Percentiles rank a stretch among this genome's conserved stretches.
Evolutionary conservation across 2,888 invertebrate species (phyloP).

Genomic region (Tetragonisca angustula): DNA sequence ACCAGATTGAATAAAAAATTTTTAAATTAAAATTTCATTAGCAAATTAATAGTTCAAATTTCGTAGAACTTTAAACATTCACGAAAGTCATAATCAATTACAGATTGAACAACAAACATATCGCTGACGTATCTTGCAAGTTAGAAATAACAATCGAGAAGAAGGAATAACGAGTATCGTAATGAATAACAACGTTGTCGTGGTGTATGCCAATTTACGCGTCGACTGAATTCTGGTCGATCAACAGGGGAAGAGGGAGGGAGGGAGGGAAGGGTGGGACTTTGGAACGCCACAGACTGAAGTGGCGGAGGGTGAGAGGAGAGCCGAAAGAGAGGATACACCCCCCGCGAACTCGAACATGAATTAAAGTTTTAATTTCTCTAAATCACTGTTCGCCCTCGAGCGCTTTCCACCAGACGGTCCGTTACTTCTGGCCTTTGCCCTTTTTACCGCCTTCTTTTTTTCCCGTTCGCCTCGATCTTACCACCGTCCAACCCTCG

Average conservation of each 20-base stretch:
- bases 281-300: conserved; percentile 52
- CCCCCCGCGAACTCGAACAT: conserved; percentile 80
- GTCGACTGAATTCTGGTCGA: conserved; percentile 50
- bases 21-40: no score
- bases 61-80: no score
- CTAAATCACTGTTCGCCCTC: conserved; percentile 83
- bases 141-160: neutral
- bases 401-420: conserved; percentile 82
- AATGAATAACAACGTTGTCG: conserved; percentile 19
- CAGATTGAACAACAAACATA: no score
- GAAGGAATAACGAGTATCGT: conserved; percentile 12
- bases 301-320: conserved; percentile 28
- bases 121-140: no score
- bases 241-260: conserved; percentile 41
- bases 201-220: conserved; percentile 53
- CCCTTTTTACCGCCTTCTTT: conserved; percentile 79
- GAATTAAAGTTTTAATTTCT: conserved; percentile 85
- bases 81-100: no score
- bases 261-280: neutral
- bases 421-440: conserved; percentile 83
- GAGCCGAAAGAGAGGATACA: conserved; percentile 60
- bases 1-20: no score
- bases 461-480: conserved; percentile 71
- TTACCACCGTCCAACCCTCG: conserved; percentile 70
- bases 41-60: no score